Percentiles rank a stretch among this genome's conserved stretches.
phyloP scores from a whole-genome alignment of 2,113 vertebrate species.

The Psittacula cyanocephala region DNA sequence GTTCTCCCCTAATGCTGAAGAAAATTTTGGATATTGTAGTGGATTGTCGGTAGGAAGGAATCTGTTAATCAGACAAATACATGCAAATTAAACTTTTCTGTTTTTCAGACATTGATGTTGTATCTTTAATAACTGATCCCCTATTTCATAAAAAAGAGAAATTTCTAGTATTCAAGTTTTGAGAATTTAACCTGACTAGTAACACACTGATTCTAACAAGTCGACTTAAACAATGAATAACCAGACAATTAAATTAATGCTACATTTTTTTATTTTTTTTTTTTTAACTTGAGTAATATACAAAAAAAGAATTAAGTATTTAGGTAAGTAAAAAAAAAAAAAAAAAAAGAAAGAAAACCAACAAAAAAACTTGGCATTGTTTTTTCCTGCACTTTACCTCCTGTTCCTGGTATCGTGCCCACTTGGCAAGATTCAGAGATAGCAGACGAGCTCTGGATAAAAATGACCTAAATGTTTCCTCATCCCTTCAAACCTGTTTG shows the following conservation, averaged over 20 bases:
- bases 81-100: neutral
- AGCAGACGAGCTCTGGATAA: slow-evolving; percentile 56
- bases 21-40: neutral
- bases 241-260: neutral
- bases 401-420: slow-evolving; percentile 49
- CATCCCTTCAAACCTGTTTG: slow-evolving; percentile 53
- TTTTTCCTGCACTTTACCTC: slow-evolving; percentile 40
- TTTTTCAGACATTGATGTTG: rapidly evolving
- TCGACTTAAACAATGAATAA: neutral
- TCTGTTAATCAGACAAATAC: neutral
- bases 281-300: neutral
- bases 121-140: neutral
- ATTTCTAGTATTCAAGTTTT: neutral
- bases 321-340: neutral
- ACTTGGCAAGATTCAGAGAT: slow-evolving; percentile 57
- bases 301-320: neutral
- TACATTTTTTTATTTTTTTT: neutral
- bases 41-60: rapidly evolving
- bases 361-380: neutral
- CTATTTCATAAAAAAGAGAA: rapidly evolving
- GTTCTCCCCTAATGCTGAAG: neutral
- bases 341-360: neutral
- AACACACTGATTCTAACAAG: neutral
- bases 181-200: neutral
- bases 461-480: slow-evolving; percentile 67